Conservation (phyloP, 2,888 invertebrate genomes). For the Cancer borealis region DNA sequence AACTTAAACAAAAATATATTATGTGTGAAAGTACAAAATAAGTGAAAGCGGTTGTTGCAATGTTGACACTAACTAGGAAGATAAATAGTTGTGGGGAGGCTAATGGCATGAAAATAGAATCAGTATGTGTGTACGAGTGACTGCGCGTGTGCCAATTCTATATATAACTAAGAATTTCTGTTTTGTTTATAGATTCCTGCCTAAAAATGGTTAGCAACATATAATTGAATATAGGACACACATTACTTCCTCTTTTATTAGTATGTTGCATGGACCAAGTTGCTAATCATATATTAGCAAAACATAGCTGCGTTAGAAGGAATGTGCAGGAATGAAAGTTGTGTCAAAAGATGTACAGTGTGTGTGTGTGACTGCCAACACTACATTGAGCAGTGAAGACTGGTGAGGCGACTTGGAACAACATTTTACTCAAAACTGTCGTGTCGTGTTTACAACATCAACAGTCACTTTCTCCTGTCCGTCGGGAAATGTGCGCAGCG, state of each 20-base stretch:
- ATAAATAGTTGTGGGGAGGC: not conserved
- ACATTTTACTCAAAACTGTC: not conserved
- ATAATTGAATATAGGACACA: not conserved
- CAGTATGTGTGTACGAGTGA: not conserved
- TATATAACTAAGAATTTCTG: not conserved
- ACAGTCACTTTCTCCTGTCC: not conserved
- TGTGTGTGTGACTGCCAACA: not conserved
- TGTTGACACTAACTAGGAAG: not conserved
- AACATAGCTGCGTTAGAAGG: not conserved
- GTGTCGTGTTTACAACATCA: not conserved
- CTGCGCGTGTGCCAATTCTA: conserved; percentile 16
- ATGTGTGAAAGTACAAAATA: not conserved
- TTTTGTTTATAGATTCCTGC: not conserved
- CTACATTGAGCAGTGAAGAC: not conserved
- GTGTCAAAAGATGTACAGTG: not conserved
- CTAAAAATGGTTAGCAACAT: not conserved
- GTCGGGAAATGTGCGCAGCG: not conserved
- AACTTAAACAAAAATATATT: not conserved
- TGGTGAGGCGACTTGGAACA: not conserved
- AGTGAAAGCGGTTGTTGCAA: not conserved
- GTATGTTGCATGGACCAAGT: not conserved
- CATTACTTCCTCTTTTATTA: not conserved
- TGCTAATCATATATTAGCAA: not conserved
- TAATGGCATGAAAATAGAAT: not conserved
- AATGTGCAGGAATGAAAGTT: not conserved